phyloP scores from a whole-genome alignment of 2,797 vertebrate genomes.

The Protosalanx chinensis region DNA sequence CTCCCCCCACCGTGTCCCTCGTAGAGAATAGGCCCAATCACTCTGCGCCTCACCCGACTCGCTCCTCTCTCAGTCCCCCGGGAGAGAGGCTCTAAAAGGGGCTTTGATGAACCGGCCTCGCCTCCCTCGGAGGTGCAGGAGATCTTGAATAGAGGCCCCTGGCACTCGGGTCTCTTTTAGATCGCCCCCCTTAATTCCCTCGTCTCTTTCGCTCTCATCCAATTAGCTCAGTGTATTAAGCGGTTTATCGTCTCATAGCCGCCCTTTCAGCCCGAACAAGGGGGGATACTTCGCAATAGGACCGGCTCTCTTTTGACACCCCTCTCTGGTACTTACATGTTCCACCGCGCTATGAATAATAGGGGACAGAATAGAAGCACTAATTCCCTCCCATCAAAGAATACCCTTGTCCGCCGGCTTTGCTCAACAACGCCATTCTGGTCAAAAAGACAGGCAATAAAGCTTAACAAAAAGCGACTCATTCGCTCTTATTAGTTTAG shows the following conservation, averaged over 20 bases:
- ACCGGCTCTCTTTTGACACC: slow-evolving; percentile 99
- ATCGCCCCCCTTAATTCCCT: slow-evolving; percentile 90
- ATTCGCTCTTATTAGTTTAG: slow-evolving; percentile 99
- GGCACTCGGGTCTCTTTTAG: slow-evolving; percentile 91
- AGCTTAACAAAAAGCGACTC: slow-evolving; percentile 98
- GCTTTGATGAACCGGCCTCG: slow-evolving; percentile 89
- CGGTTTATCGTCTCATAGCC: slow-evolving; percentile 99
- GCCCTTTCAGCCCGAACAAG: slow-evolving; percentile 99
- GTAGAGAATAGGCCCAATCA: slow-evolving; percentile 73
- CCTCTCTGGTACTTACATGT: slow-evolving; percentile 96
- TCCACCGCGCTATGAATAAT: slow-evolving; percentile 99
- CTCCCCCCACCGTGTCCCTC: slow-evolving; percentile 60
- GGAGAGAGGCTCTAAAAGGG: slow-evolving; percentile 73
- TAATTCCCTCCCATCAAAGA: slow-evolving; percentile 99
- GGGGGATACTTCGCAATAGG: slow-evolving; percentile 99
- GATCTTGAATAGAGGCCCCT: slow-evolving; percentile 88
- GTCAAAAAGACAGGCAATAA: slow-evolving; percentile 99
- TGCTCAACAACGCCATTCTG: slow-evolving; percentile 94
- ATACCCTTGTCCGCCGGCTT: slow-evolving; percentile 98
- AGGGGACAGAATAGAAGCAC: slow-evolving; percentile 94
- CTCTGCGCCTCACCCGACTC: slow-evolving; percentile 63
- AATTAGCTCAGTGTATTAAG: slow-evolving; percentile 99
- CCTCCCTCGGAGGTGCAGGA: slow-evolving; percentile 76
- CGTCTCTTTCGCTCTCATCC: slow-evolving; percentile 99
- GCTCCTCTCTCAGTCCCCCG: slow-evolving; percentile 65